Percentiles rank a stretch among this genome's conserved stretches.
These are phyloP conservation scores for Cephus runcator DNA, from an alignment of 2,888 invertebrate genomes.

Conservation along the genomic window DNA sequence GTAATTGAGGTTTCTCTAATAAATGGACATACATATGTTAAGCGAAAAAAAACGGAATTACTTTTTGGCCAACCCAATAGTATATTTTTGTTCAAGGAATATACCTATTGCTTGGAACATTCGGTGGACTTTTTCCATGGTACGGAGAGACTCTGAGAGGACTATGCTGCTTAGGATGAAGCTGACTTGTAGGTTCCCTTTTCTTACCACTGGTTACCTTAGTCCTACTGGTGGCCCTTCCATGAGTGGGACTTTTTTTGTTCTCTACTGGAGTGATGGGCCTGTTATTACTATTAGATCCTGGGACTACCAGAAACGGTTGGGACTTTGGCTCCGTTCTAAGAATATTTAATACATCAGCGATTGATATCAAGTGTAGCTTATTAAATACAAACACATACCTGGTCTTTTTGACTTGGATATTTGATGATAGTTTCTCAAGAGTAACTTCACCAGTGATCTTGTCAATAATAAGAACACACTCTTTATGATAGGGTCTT, in stretches of 20 bases:
- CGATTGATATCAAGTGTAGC: not conserved
- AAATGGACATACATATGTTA: no score
- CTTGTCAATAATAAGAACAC: constrained; percentile 93
- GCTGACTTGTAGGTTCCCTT: constrained; percentile 54
- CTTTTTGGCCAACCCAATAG: not conserved
- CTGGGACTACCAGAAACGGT: constrained; percentile 38
- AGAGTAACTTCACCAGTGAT: constrained; percentile 92
- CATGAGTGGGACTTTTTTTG: constrained; percentile 55
- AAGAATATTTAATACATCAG: constrained; percentile 3
- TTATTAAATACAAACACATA: constrained; percentile 56
- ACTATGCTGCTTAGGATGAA: constrained; percentile 53
- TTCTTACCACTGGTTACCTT: constrained; percentile 61
- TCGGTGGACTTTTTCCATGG: constrained; percentile 53
- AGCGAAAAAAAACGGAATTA: no score
- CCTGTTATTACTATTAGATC: constrained; percentile 36
- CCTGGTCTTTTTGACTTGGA: constrained; percentile 93
- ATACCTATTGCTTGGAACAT: constrained; percentile 43
- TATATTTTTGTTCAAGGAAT: not conserved
- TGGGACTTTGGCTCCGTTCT: constrained; percentile 53
- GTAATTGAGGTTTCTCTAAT: no score
- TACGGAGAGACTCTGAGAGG: constrained; percentile 54
- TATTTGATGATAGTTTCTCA: constrained; percentile 90
- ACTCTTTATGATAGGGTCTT: constrained; percentile 91
- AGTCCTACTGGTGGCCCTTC: constrained; percentile 56
- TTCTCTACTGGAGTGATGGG: constrained; percentile 55